A percentile compares a stretch with the other conserved stretches of the same genome.
Conservation (phyloP, 2,888 invertebrate species). For the Yponomeuta malinellus region DNA sequence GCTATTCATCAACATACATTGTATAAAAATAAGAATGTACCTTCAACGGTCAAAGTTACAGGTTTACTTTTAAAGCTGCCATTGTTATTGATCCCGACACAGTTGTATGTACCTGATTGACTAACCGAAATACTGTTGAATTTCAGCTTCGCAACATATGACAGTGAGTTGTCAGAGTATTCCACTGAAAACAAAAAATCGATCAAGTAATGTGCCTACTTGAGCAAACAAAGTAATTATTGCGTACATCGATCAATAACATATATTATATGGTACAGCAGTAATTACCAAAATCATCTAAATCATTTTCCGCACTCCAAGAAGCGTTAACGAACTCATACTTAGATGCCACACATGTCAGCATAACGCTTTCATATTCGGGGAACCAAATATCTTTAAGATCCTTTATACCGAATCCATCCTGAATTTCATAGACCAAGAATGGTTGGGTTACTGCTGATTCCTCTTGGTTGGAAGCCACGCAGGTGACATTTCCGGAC, state of each 20-base stretch:
- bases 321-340: conserved; percentile 44
- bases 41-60: conserved; percentile 40
- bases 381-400: conserved; percentile 38
- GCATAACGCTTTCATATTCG: conserved; percentile 35
- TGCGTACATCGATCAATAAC: too few species aligned
- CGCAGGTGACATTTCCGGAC: conserved; percentile 46
- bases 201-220: neutral
- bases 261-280: too few species aligned
- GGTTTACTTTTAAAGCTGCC: conserved; percentile 26
- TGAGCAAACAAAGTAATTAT: too few species aligned
- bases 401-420: conserved; percentile 51
- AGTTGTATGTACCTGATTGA: conserved; percentile 46
- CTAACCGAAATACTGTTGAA: conserved; percentile 36
- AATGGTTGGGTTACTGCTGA: conserved; percentile 27
- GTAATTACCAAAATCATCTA: neutral
- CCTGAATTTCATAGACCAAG: conserved; percentile 44
- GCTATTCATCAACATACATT: too few species aligned
- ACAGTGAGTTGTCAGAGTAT: conserved; percentile 32
- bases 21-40: conserved; percentile 26
- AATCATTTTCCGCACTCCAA: conserved; percentile 32
- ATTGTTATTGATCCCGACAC: conserved; percentile 34
- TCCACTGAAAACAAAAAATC: conserved; percentile 32
- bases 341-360: conserved; percentile 52
- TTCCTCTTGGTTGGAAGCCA: conserved; percentile 31
- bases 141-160: conserved; percentile 43